Evolutionary conservation across 2,797 vertebrate species (phyloP).

Genomic region (Pseudotriccus pelzelni): DNA sequence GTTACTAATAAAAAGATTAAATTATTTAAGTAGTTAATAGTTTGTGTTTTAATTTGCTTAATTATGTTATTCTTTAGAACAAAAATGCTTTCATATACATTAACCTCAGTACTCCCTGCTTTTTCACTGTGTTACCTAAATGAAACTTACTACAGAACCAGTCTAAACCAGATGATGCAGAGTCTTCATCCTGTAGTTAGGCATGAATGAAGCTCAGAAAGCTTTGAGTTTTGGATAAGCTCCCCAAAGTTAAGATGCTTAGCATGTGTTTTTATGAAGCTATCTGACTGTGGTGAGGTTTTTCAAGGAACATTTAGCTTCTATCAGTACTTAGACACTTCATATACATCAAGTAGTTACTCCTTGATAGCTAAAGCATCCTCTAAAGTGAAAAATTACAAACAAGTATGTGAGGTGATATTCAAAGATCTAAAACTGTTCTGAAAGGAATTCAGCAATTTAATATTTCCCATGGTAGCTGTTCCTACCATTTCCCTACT

Average conservation of each 20-base stretch:
- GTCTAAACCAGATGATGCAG: neutral
- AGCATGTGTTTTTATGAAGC: neutral
- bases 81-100: neutral
- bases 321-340: neutral
- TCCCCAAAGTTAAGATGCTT: conserved; percentile 12
- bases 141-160: neutral
- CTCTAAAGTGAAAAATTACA: neutral
- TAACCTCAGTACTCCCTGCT: neutral
- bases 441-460: neutral
- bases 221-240: conserved; percentile 5
- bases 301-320: neutral
- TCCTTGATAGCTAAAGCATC: neutral
- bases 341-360: neutral
- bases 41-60: neutral
- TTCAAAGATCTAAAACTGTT: neutral
- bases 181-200: neutral
- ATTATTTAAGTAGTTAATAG: neutral
- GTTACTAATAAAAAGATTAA: neutral
- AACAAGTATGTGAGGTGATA: neutral
- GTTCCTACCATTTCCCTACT: neutral
- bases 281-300: neutral
- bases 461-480: neutral
- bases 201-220: neutral
- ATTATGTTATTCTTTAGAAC: neutral
- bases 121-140: neutral